Evolutionary conservation across 2,888 invertebrate genomes (phyloP), one percentile per base, ranked within the genome.

Genomic region (Dendrolimus houi): DNA sequence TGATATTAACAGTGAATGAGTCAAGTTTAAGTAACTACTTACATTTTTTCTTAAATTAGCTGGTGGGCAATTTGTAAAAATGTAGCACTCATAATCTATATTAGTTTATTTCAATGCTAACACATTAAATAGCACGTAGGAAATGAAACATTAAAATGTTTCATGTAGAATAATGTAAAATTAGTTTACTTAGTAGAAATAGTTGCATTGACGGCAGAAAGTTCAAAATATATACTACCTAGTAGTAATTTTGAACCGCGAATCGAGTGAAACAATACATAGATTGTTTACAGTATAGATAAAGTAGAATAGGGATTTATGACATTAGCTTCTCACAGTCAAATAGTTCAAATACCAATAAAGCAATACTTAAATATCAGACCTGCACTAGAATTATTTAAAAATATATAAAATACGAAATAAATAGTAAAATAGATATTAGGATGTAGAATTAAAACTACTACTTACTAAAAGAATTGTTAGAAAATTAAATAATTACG

Each of bases 1-100:
- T 81, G 85, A 79, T 85, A 87, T 89, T 88, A 87, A 77, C 83
- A 75, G 81, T 81, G 83, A 83, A 80, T 74, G 70, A 72, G 81
- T 79, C 76, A 81, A 86, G 79, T 83, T 86, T 83, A n/a, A n/a
- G n/a, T n/a, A n/a, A n/a, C 74, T 76, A 79, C 29, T 29, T 29
- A 29, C 29, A 72, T 79, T 82, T 79, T 82, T 83, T 78, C 79
- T 79, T 71, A 76, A 79, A 79, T 81, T 79, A 77, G 74, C 70
- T 66, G 70, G 69, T 69, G 63, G 73, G 75, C 67, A 72, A 77
- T 81, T 85, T 71, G 74, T 75, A 69, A 71, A 68, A 69, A 75
- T 74, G 64, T 69, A 66, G 72, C 75, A 72, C 76, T 74, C 68
- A 72, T 68, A 67, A 69, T 66, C 64, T 68, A 68, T 57, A 62